phyloP scores from a whole-genome alignment of 2,797 vertebrate genomes.

The Serranus cabrilla region DNA sequence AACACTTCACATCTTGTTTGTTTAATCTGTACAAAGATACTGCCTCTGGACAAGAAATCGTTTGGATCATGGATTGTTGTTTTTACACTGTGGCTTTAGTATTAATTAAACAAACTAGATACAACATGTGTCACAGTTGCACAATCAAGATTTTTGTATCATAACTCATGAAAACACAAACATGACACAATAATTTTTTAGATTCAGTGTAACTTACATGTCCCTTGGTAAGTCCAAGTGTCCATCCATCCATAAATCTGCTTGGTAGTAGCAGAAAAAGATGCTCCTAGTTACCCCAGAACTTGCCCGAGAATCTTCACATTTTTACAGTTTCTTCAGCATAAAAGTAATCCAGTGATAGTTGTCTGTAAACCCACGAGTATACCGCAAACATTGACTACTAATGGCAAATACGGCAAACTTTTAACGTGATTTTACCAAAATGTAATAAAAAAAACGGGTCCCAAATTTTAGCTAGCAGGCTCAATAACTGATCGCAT shows the following conservation, averaged over 20 bases:
- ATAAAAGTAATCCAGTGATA: background rate
- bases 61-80: background rate
- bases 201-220: background rate
- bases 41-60: background rate
- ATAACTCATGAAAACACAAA: background rate
- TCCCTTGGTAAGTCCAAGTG: background rate
- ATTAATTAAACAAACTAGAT: background rate
- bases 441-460: background rate
- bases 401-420: background rate
- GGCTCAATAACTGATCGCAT: no score
- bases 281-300: background rate
- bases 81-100: background rate
- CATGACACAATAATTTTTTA: background rate
- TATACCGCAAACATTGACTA: background rate
- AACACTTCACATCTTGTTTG: background rate
- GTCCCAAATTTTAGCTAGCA: background rate
- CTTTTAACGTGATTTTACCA: background rate
- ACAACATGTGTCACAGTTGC: background rate
- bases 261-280: background rate
- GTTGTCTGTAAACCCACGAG: background rate
- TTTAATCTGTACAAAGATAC: background rate
- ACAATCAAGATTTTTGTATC: no score
- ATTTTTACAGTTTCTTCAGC: background rate
- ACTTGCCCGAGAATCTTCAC: background rate
- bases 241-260: background rate